These are phyloP conservation scores for Helicoverpa assulta DNA, from an alignment of 2,888 invertebrate genomes.

Conservation along the genomic window DNA sequence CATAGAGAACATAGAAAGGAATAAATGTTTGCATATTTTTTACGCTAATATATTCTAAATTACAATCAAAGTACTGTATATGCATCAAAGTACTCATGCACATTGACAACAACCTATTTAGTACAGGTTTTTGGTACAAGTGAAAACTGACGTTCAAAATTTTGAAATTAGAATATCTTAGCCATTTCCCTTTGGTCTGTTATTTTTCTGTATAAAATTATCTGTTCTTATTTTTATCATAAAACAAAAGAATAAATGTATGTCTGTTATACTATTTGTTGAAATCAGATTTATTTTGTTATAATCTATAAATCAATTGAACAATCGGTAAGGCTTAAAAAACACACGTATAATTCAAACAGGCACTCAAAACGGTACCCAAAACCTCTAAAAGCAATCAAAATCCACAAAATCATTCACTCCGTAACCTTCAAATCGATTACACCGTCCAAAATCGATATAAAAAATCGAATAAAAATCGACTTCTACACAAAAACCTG, in stretches of 20 bases:
- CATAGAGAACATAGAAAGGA: conserved; percentile 25
- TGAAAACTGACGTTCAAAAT: neutral
- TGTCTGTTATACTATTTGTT: too few species aligned
- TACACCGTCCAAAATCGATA: neutral
- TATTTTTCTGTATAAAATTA: too few species aligned
- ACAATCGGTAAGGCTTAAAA: too few species aligned
- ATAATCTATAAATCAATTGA: too few species aligned
- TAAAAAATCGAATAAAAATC: neutral
- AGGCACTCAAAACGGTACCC: neutral
- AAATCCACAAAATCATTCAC: neutral
- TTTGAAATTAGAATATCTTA: neutral
- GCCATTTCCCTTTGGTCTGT: neutral
- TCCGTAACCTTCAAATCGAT: neutral
- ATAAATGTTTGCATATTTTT: conserved; percentile 7
- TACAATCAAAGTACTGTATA: conserved; percentile 17
- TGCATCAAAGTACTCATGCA: conserved; percentile 58
- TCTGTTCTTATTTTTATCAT: too few species aligned
- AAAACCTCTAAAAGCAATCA: neutral
- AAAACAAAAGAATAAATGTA: too few species aligned
- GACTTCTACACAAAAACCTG: conserved; percentile 45
- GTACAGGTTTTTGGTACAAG: conserved; percentile 35
- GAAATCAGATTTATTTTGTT: too few species aligned
- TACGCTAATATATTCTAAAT: conserved; percentile 15
- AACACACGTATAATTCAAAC: too few species aligned
- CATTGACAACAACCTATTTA: conserved; percentile 43